A percentile compares a stretch with the other conserved stretches of the same genome.
Evolutionary conservation across 2,888 invertebrate species (phyloP).

Genomic region (Ophioninae sp.): DNA sequence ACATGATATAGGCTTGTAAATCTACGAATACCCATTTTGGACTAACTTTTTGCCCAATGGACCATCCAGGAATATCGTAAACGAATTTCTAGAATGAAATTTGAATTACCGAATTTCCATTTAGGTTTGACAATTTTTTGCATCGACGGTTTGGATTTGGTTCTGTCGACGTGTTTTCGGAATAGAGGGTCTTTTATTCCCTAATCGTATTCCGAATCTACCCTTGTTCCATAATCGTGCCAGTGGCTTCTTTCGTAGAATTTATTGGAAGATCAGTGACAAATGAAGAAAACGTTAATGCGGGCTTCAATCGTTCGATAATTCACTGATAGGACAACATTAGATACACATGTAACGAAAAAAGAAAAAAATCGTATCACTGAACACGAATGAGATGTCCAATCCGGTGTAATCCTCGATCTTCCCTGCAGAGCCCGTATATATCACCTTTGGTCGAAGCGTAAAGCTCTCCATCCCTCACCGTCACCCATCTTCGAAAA

Average conservation of each 20-base stretch:
- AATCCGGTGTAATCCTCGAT: constrained; percentile 44
- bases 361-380: constrained; percentile 23
- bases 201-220: neutral
- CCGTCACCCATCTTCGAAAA: neutral
- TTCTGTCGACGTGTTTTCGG: neutral
- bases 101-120: neutral
- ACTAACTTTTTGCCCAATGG: too few species aligned
- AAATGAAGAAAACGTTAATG: neutral
- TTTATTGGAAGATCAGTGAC: neutral
- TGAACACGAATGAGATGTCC: constrained; percentile 44
- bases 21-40: too few species aligned
- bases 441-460: constrained; percentile 52
- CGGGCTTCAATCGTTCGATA: neutral
- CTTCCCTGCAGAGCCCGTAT: constrained; percentile 31
- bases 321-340: neutral
- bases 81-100: neutral
- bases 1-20: too few species aligned
- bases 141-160: neutral
- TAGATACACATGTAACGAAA: neutral
- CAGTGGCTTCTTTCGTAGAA: constrained; percentile 1
- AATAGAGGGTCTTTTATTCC: neutral
- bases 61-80: neutral
- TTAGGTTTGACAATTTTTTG: neutral
- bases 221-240: neutral
- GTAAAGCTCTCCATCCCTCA: constrained; percentile 34